Conservation (phyloP, 1,140 invertebrate genomes). For the Prorops nasuta region DNA sequence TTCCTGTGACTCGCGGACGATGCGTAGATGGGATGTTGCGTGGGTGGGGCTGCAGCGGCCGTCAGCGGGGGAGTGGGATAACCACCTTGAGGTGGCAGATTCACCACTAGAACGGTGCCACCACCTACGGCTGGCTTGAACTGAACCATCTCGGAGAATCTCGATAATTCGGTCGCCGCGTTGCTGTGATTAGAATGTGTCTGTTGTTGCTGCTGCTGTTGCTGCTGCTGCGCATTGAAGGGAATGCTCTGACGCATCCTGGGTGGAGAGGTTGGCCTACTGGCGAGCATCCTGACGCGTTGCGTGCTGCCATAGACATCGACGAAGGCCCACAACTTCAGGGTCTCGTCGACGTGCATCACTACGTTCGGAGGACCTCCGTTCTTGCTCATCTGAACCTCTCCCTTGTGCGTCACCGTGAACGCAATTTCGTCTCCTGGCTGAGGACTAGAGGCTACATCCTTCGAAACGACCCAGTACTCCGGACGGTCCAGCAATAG, state of each 20-base stretch:
- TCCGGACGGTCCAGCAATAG: constrained; percentile 89
- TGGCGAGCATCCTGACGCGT: constrained; percentile 72
- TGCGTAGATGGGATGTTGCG: constrained; percentile 35
- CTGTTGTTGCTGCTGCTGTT: constrained; percentile 32
- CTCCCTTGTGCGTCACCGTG: constrained; percentile 77
- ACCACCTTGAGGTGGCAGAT: constrained; percentile 64
- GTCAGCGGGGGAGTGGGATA: constrained; percentile 38
- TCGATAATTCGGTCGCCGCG: constrained; percentile 47
- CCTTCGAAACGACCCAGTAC: constrained; percentile 95
- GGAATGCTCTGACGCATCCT: constrained; percentile 39
- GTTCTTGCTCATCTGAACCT: constrained; percentile 88
- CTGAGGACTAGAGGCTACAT: constrained; percentile 80
- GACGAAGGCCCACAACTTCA: constrained; percentile 91
- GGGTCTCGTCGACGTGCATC: constrained; percentile 91
- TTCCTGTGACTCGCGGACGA: constrained; percentile 16
- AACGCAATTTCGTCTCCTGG: constrained; percentile 91
- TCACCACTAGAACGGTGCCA: constrained; percentile 76
- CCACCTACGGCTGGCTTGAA: constrained; percentile 64
- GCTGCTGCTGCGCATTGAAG: constrained; percentile 28
- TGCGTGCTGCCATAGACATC: constrained; percentile 94
- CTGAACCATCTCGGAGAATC: constrained; percentile 62
- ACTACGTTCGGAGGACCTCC: constrained; percentile 76
- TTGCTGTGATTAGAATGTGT: constrained; percentile 45
- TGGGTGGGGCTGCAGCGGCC: constrained; percentile 47
- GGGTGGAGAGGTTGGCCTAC: constrained; percentile 42